Percentiles rank a stretch among this genome's conserved stretches.
Conservation (phyloP, 53 echinoderm and acorn worm genomes). For the Temnopleurus reevesii region DNA sequence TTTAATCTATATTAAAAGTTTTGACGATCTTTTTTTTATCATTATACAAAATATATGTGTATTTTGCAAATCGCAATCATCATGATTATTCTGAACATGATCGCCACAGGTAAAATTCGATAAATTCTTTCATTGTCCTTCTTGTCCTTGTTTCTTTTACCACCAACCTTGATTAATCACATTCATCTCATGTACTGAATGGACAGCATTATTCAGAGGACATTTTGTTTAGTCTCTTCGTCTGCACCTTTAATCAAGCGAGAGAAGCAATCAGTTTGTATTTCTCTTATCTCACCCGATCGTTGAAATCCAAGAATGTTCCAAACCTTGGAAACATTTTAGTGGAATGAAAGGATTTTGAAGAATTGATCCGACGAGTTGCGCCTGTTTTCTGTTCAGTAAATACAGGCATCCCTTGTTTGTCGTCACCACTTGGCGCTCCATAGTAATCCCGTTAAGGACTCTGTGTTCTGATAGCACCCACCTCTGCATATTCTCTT, state of each 20-base stretch:
- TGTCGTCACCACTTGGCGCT: background rate
- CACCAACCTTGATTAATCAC: background rate
- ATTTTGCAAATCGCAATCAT: no score
- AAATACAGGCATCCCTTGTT: background rate
- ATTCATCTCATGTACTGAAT: background rate
- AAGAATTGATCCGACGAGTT: background rate
- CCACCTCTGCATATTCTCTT: no score
- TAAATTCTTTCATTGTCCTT: no score
- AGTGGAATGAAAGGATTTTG: background rate
- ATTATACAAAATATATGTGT: no score
- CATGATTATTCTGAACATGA: no score
- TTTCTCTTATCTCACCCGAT: constrained; percentile 17
- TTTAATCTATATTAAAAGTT: no score
- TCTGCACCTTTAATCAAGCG: constrained; percentile 2
- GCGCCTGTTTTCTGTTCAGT: background rate
- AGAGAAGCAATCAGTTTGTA: background rate
- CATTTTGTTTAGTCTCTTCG: constrained; percentile 8
- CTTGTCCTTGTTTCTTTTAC: no score
- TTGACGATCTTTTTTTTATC: no score
- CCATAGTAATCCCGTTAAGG: no score
- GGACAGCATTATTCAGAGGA: background rate
- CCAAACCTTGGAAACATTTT: constrained; percentile 5
- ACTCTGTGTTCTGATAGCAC: no score
- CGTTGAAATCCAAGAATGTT: constrained; percentile 1
- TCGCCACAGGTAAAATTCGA: no score